Conservation (phyloP, 2,888 invertebrate genomes). For the Apamea epomidion region DNA sequence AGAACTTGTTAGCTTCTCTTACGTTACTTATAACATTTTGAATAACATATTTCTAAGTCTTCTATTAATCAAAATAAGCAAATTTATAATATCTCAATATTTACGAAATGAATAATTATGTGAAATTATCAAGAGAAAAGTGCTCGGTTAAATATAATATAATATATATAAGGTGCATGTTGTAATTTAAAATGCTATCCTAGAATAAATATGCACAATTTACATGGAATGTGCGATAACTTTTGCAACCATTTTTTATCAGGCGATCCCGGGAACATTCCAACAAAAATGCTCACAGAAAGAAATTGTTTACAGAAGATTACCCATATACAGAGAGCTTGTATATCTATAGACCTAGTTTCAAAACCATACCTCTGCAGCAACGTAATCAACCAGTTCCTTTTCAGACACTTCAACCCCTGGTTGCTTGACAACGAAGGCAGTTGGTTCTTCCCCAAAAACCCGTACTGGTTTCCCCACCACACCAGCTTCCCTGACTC, state of each 20-base stretch:
- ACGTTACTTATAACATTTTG: background rate
- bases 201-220: background rate
- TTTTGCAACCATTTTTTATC: background rate
- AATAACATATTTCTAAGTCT: background rate
- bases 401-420: slow-evolving; percentile 87
- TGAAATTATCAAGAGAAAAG: background rate
- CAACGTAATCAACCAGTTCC: slow-evolving; percentile 90
- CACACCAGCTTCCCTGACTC: slow-evolving; percentile 94
- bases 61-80: background rate
- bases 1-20: background rate
- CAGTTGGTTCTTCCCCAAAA: slow-evolving; percentile 93
- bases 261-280: background rate
- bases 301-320: background rate
- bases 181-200: background rate
- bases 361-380: slow-evolving; percentile 72
- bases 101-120: background rate
- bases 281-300: background rate
- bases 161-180: background rate
- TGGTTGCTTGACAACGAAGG: slow-evolving; percentile 92
- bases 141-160: background rate
- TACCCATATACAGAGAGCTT: no score
- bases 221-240: background rate
- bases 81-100: background rate
- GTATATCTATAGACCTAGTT: background rate
- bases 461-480: slow-evolving; percentile 93